Evolutionary conservation across 2,888 invertebrate species (phyloP).

Genomic region (Drosophila basisetae): DNA sequence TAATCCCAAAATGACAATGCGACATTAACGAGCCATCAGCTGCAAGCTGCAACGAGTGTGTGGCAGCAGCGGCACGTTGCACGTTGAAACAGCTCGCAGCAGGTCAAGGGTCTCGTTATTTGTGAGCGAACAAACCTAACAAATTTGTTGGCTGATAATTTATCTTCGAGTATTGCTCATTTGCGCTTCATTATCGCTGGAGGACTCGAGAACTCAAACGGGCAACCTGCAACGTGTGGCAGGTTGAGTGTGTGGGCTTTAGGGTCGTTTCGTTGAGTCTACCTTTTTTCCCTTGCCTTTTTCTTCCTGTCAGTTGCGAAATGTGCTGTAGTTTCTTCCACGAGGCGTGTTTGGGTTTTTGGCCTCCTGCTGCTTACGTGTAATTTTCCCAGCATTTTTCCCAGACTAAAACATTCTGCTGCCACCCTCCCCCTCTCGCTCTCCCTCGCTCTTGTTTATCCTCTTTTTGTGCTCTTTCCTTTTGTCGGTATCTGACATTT

Average conservation of each 20-base stretch:
- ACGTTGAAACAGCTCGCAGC: constrained; percentile 42
- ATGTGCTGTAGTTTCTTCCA: constrained; percentile 28
- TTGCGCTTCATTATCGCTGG: constrained; percentile 67
- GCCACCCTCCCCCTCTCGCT: neutral
- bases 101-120: constrained; percentile 23
- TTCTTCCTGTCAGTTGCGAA: constrained; percentile 51
- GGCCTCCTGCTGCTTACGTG: constrained; percentile 73
- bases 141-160: constrained; percentile 64
- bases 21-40: constrained; percentile 52
- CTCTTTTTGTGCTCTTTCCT: constrained; percentile 15
- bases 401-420: constrained; percentile 1
- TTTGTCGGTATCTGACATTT: constrained; percentile 61
- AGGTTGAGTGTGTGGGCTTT: constrained; percentile 52
- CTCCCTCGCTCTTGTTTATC: neutral
- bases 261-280: constrained; percentile 9
- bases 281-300: constrained; percentile 23
- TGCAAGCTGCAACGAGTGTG: constrained; percentile 28
- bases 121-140: constrained; percentile 41
- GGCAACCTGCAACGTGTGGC: constrained; percentile 26
- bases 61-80: constrained; percentile 13
- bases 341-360: constrained; percentile 10
- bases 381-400: constrained; percentile 72
- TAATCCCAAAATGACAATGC: constrained; percentile 67
- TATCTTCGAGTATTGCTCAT: constrained; percentile 61
- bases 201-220: constrained; percentile 1